Conservation (phyloP, 2,797 vertebrate species). For the Cynopterus sphinx region DNA sequence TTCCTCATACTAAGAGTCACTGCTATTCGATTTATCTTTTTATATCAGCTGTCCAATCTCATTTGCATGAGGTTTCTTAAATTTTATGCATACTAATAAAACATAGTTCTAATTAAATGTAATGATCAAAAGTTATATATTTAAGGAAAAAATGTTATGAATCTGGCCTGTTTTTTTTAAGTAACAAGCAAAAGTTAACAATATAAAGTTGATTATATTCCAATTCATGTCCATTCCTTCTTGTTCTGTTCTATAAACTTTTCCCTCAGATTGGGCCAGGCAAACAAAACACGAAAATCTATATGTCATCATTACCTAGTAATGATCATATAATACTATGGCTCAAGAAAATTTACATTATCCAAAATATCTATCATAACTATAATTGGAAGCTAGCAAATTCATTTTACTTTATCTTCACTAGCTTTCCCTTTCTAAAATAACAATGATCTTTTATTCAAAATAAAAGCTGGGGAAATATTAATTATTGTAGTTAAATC, state of each 20-base stretch:
- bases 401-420: constrained; percentile 26
- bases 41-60: background rate
- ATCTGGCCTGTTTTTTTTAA: constrained; percentile 37
- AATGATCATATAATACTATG: background rate
- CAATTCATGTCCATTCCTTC: background rate
- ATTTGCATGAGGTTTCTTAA: background rate
- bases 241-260: background rate
- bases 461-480: background rate
- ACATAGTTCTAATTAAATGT: background rate
- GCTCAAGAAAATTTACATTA: constrained; percentile 25
- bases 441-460: constrained; percentile 25
- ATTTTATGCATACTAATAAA: background rate
- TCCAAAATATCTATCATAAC: background rate
- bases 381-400: constrained; percentile 26
- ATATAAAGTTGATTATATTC: background rate
- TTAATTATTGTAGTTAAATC: background rate
- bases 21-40: background rate
- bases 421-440: constrained; percentile 33
- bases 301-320: background rate
- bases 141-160: background rate
- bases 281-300: background rate
- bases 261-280: background rate
- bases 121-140: background rate
- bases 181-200: background rate
- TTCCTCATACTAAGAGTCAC: constrained; percentile 22